Evolutionary conservation across 2,888 invertebrate species (phyloP), one percentile per base, ranked within the genome.

Genomic region (Boloria euphrosyne): DNA sequence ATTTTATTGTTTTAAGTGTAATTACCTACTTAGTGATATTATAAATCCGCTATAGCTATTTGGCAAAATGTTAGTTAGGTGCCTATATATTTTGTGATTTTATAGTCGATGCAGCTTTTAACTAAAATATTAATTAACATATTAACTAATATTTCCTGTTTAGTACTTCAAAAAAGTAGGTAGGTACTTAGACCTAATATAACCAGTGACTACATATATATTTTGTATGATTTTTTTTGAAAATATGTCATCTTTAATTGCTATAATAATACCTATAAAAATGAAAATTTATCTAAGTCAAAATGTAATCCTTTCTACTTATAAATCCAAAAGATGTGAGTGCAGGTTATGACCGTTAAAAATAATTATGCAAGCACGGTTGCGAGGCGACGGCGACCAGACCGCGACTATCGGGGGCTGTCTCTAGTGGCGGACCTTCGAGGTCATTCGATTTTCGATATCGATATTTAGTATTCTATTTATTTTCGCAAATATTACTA

Each of bases 321-420:
- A 58, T 69, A 71, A 66, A 68, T 65, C 57, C 62, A 44, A 63
- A 55, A 52, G 59, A 59, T 47, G 46, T 44, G 38, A 65, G 65
- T 52, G 51, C 52, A 58, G 59, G 59, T 47, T 65, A 62, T 72
- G 80, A 77, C 84, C 80, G 82, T 82, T 85, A 81, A 78, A 77
- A 77, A 78, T 83, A 87, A 88, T 89, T 88, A 88, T 87, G 89
- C 89, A 88, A 81, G 85, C 78, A 73, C 77, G 80, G 79, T 76
- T 80, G 84, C 82, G 79, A 79, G 78, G 66, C 69, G 72, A 64
- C 71, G 74, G 69, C 69, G 67, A 61, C 17, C 69, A 61, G 71
- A 70, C 79, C 75, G 80, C 80, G 76, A 72, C 81, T 74, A 77
- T 77, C 79, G 80, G 79, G 84, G 80, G 80, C 81, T 81, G 75